Conservation (phyloP, 92 coral and sea anemone genomes). For the Palythoa grandiflora region DNA sequence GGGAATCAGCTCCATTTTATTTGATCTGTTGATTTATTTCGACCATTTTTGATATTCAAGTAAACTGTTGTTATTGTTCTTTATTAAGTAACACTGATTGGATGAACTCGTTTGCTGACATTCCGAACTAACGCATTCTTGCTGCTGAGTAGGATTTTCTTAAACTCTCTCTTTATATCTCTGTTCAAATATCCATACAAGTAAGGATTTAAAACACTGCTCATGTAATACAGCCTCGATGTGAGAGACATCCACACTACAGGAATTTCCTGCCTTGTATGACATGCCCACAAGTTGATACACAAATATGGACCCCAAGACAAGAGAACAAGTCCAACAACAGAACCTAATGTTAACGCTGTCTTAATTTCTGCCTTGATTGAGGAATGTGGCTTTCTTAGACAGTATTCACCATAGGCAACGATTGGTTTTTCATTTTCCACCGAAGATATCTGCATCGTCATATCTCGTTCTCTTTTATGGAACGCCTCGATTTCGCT, state of each 20-base stretch:
- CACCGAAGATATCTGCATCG: conserved; percentile 22
- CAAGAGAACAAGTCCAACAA: conserved; percentile 79
- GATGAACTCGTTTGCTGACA: conserved; percentile 1
- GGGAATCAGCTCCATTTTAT: too few species aligned
- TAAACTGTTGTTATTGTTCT: too few species aligned
- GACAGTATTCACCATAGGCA: conserved; percentile 77
- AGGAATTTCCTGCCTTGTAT: conserved; percentile 31
- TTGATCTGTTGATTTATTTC: too few species aligned
- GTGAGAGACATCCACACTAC: conserved; percentile 42
- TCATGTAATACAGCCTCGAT: conserved; percentile 71
- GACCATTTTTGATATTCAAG: too few species aligned
- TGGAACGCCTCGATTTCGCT: conserved; percentile 75
- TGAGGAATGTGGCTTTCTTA: conserved; percentile 87
- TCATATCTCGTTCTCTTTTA: conserved; percentile 61
- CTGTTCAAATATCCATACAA: conserved; percentile 82
- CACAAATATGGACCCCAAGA: conserved; percentile 84
- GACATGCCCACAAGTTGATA: conserved; percentile 71
- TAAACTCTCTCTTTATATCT: conserved; percentile 71
- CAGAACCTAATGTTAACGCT: conserved; percentile 71
- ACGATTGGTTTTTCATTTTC: conserved; percentile 39
- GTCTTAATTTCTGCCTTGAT: conserved; percentile 79
- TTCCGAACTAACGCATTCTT: conserved; percentile 2
- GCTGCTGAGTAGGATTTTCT: conserved; percentile 28
- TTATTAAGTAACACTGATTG: neutral
- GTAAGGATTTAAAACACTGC: conserved; percentile 80